Evolutionary conservation across 92 coral and sea anemone genomes (phyloP).

Genomic region (Pocillopora grandis): DNA sequence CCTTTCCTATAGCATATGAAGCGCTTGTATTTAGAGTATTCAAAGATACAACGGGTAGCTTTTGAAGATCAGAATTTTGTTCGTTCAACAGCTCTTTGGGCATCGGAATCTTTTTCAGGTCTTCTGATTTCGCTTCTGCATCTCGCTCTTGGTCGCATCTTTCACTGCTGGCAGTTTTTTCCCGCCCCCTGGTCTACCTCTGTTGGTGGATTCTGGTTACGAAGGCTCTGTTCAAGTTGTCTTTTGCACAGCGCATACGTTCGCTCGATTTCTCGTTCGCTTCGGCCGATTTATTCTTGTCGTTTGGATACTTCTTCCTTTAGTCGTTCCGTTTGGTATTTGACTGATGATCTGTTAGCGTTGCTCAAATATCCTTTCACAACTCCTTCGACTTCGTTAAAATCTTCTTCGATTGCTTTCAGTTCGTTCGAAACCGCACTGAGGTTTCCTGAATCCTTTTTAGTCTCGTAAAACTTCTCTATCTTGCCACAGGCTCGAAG

Average conservation of each 20-base stretch:
- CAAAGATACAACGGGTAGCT: conserved; percentile 28
- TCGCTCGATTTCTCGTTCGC: conserved; percentile 6
- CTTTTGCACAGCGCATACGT: neutral
- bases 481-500: conserved; percentile 25
- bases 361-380: conserved; percentile 26
- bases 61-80: conserved; percentile 31
- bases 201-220: neutral
- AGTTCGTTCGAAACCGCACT: conserved; percentile 19
- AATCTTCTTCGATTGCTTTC: conserved; percentile 26
- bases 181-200: too few species aligned
- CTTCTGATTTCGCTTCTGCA: too few species aligned
- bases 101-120: neutral
- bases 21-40: neutral
- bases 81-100: neutral
- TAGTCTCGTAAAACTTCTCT: conserved; percentile 9
- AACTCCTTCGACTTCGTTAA: conserved; percentile 26
- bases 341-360: conserved; percentile 2
- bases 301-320: conserved; percentile 5
- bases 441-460: conserved; percentile 3
- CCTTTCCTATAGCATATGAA: neutral
- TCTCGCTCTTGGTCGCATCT: neutral
- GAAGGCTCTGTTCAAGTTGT: neutral
- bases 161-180: too few species aligned
- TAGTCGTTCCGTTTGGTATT: conserved; percentile 19
- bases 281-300: neutral